Conservation (phyloP, 2,113 vertebrate genomes). For the Etia nguti region DNA sequence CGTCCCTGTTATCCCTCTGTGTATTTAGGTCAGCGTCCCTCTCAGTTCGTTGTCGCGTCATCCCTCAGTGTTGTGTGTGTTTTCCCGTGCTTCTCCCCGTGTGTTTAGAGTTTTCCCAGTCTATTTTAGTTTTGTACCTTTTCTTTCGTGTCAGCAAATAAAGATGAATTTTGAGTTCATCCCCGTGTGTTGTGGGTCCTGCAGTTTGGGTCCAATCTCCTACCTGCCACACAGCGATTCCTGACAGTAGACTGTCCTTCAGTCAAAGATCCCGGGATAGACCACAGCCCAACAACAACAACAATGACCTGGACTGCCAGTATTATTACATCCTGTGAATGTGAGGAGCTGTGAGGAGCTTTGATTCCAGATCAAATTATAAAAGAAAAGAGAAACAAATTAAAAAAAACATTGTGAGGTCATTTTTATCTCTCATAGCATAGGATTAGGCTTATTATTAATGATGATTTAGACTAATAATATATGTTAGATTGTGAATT, state of each 20-base stretch:
- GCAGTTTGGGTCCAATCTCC: too few species aligned
- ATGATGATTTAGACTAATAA: neutral
- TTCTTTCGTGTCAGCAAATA: too few species aligned
- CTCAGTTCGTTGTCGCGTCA: too few species aligned
- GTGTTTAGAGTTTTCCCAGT: too few species aligned
- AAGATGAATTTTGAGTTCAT: too few species aligned
- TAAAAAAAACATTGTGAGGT: rapidly evolving
- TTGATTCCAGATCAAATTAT: neutral
- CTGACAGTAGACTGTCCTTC: neutral
- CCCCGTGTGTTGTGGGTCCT: too few species aligned
- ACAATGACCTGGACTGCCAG: neutral
- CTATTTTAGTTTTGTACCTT: too few species aligned
- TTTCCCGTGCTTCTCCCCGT: too few species aligned
- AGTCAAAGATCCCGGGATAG: neutral
- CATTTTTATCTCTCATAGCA: neutral
- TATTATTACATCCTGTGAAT: neutral
- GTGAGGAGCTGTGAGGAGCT: neutral
- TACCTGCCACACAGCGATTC: too few species aligned
- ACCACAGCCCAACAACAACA: neutral
- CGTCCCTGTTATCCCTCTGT: too few species aligned
- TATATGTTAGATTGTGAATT: neutral
- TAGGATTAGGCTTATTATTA: neutral
- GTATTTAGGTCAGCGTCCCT: too few species aligned
- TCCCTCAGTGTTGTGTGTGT: too few species aligned
- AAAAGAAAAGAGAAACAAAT: neutral